Conservation (phyloP, 2,797 vertebrate genomes). For the Hyperoplus lanceolatus region DNA sequence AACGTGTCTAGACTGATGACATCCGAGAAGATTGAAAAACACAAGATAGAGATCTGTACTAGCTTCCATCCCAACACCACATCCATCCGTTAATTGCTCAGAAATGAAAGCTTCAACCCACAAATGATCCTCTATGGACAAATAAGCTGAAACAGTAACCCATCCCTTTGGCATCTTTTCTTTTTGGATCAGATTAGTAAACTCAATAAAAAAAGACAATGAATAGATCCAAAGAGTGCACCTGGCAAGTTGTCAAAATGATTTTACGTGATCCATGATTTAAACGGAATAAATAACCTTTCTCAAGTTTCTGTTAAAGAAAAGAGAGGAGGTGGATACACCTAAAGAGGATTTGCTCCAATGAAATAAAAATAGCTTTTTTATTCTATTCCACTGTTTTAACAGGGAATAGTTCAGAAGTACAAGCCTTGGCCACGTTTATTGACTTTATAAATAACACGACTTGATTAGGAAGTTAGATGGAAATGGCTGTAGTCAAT, state of each 20-base stretch:
- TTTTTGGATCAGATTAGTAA: not conserved
- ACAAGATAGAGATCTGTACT: constrained; percentile 46
- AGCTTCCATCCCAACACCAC: constrained; percentile 13
- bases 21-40: constrained; percentile 50
- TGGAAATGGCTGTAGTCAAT: constrained; percentile 30
- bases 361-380: not conserved
- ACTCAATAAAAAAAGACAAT: not conserved
- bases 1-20: constrained; percentile 68
- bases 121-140: not conserved
- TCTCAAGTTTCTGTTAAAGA: not conserved
- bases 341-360: not conserved
- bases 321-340: not conserved
- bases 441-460: constrained; percentile 6
- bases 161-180: not conserved
- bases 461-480: constrained; percentile 15
- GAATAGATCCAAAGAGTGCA: not conserved
- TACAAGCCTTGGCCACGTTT: not conserved
- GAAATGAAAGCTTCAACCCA: not conserved
- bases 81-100: constrained; percentile 16
- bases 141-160: not conserved
- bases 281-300: not conserved
- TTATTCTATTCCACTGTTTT: not conserved
- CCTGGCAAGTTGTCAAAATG: not conserved
- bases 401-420: too few species aligned
- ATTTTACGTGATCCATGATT: not conserved